Conservation (phyloP, 1,140 invertebrate genomes). For the Papilio polytes region DNA sequence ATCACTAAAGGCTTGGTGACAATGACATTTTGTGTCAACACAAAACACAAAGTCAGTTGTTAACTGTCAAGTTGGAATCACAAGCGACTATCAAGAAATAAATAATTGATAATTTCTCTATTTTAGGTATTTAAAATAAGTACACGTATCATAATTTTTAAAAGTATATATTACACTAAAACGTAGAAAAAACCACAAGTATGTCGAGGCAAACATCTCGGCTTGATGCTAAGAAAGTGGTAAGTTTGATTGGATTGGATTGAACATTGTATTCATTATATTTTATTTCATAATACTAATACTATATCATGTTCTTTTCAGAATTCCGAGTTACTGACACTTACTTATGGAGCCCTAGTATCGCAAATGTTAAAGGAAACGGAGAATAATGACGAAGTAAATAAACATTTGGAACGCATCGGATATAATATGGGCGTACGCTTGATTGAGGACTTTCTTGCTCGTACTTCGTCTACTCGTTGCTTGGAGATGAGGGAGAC, state of each 20-base stretch:
- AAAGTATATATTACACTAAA: conserved; percentile 6
- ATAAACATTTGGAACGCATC: conserved; percentile 96
- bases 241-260: too few species aligned
- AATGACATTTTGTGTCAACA: background rate
- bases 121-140: background rate
- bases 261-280: background rate
- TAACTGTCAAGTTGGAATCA: background rate
- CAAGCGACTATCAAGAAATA: background rate
- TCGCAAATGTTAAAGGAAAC: conserved; percentile 98
- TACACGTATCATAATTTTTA: background rate
- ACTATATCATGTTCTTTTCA: conserved; percentile 79
- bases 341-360: conserved; percentile 99
- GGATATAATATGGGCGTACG: conserved; percentile 99
- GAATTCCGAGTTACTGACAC: conserved; percentile 98
- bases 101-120: background rate
- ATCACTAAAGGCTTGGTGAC: background rate
- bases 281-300: background rate
- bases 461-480: conserved; percentile 93
- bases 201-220: conserved; percentile 81
- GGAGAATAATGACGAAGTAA: conserved; percentile 98
- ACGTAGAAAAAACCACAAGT: conserved; percentile 38
- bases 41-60: background rate
- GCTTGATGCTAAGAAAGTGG: conserved; percentile 82
- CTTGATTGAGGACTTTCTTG: conserved; percentile 98
- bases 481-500: conserved; percentile 99